Base-by-base conservation (phyloP, 2,888 invertebrate species). In the Campoplex capitator region DNA sequence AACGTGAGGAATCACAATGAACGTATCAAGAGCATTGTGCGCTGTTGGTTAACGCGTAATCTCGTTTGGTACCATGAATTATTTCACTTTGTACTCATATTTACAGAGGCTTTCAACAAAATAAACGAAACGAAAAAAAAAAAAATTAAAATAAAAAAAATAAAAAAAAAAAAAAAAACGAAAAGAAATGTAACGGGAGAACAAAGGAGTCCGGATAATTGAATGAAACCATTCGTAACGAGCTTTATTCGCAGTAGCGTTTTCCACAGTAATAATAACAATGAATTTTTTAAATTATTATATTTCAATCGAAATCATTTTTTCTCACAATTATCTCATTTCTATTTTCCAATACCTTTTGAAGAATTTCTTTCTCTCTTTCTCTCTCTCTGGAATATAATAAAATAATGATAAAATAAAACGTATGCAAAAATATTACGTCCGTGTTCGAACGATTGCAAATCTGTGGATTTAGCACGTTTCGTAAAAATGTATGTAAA, bases 351-450 rank as follows among this genome's bases (percentile, higher is more conserved):
- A 42, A 71, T 28, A 48, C 4, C 32, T 73, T 76, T 9, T n/a
- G n/a, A 65, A 76, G 48, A 48, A 48, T 75, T 74, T 68, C 6
- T 62, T 76, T 83, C 38, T 75, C 48, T 76, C 38, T 32, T 28
- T 83, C 68, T 23, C 23, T 23, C 23, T 23, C 23, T 23, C 23
- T 23, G 23, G 23, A 23, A 23, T 23, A 23, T 23, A 23, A 23
- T 0, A 23, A 23, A 23, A 23, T 23, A 23, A 23, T 23, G 23
- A 23, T 23, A 23, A 23, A 23, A 23, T 23, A 23, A 23, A 23
- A 23, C 23, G 23, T 23, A 23, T 23, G 0, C 23, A 23, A 23
- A 23, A 23, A 23, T 23, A 23, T 23, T 23, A 23, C 23, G 23
- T 23, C 23, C 0, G 23, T 23, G 23, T 23, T 23, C 0, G 23